Evolutionary conservation across 2,888 invertebrate genomes (phyloP).

Genomic region (Itoplectis maculator): DNA sequence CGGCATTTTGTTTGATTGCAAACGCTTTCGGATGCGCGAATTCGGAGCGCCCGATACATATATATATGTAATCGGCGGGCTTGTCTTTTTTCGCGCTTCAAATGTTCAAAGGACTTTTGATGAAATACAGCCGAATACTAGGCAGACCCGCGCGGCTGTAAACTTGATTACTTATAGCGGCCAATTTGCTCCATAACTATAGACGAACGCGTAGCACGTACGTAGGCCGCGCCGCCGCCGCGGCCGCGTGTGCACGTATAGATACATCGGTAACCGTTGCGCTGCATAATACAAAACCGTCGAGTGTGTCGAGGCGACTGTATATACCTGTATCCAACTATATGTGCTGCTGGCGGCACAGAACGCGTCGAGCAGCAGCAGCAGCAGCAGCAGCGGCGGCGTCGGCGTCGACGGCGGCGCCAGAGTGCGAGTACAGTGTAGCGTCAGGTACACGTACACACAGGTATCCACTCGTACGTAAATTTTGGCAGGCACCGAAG

Average conservation of each 20-base stretch:
- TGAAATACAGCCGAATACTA: not conserved
- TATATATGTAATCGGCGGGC: not conserved
- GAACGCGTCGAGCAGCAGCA: too few relatives aligned
- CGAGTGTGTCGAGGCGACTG: slow-evolving; percentile 27
- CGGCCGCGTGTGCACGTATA: slow-evolving; percentile 12
- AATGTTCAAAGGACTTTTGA: slow-evolving; percentile 21
- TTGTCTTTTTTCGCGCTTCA: not conserved
- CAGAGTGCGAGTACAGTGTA: slow-evolving; percentile 41
- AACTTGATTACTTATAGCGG: slow-evolving; percentile 20
- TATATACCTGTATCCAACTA: slow-evolving; percentile 29
- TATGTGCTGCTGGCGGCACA: slow-evolving; percentile 9
- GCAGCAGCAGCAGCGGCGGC: too few relatives aligned
- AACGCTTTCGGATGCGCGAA: not conserved
- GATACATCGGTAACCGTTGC: slow-evolving; percentile 41
- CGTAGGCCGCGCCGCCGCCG: too few relatives aligned
- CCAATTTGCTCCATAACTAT: slow-evolving; percentile 26
- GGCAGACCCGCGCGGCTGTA: not conserved
- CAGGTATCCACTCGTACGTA: slow-evolving; percentile 29
- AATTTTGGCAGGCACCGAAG: slow-evolving; percentile 43
- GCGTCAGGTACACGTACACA: slow-evolving; percentile 43
- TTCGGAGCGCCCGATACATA: not conserved
- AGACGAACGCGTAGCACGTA: not conserved
- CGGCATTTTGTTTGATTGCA: not conserved
- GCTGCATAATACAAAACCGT: slow-evolving; percentile 51
- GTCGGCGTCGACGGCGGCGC: too few relatives aligned